phyloP scores from a whole-genome alignment of 2,113 vertebrate genomes.

The Nannospalax galili region DNA sequence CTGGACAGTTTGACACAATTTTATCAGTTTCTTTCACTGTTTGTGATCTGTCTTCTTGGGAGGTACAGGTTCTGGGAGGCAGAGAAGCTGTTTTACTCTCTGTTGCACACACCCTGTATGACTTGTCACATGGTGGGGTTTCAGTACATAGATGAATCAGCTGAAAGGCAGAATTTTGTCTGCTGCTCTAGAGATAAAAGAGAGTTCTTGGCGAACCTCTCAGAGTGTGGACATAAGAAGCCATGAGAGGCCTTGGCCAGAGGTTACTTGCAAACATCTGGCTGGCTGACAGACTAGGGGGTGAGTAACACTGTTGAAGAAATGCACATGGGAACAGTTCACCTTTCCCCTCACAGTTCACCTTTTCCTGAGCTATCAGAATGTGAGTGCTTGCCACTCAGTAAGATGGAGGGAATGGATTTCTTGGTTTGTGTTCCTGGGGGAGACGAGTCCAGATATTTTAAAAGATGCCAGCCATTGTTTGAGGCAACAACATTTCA shows the following conservation, averaged over 20 bases:
- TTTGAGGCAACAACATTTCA: slow-evolving; percentile 15
- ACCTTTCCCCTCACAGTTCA: rapidly evolving
- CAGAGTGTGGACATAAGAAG: neutral
- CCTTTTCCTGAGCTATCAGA: neutral
- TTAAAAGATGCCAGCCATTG: slow-evolving; percentile 64
- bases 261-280: neutral
- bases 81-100: neutral
- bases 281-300: neutral
- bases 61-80: neutral
- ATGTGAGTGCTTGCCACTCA: neutral
- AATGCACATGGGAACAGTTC: neutral
- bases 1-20: slow-evolving; percentile 24
- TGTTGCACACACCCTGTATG: neutral
- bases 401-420: neutral
- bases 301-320: neutral
- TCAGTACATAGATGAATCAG: neutral
- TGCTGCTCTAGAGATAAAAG: neutral
- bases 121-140: neutral
- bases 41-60: neutral
- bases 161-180: neutral
- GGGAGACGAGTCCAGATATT: slow-evolving; percentile 22
- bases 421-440: neutral
- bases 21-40: neutral
- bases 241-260: neutral
- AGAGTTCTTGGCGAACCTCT: rapidly evolving